phyloP scores from a whole-genome alignment of 2,888 invertebrate species.

The Hydraecia micacea region DNA sequence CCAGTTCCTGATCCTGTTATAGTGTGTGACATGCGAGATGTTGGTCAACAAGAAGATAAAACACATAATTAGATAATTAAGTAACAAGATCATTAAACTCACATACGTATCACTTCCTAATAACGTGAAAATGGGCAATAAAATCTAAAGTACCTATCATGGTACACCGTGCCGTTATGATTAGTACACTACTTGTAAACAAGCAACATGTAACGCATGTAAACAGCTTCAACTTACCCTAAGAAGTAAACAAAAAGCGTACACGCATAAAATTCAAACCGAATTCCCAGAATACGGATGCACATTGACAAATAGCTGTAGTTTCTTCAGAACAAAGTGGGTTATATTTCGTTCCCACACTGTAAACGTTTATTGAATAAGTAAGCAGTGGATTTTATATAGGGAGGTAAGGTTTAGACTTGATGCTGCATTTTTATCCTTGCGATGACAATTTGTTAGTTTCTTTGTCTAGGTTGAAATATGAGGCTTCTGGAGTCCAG shows the following conservation, averaged over 20 bases:
- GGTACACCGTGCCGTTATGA: neutral
- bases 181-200: neutral
- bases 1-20: neutral
- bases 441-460: slow-evolving; percentile 68
- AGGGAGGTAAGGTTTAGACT: slow-evolving; percentile 68
- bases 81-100: neutral
- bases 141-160: neutral
- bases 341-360: slow-evolving; percentile 87
- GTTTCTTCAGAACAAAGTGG: slow-evolving; percentile 86
- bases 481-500: slow-evolving; percentile 33
- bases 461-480: slow-evolving; percentile 54
- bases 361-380: slow-evolving; percentile 88
- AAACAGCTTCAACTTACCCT: neutral
- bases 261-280: slow-evolving; percentile 67
- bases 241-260: slow-evolving; percentile 18
- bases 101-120: neutral
- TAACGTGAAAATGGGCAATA: neutral
- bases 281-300: slow-evolving; percentile 81
- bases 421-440: slow-evolving; percentile 70
- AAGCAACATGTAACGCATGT: neutral
- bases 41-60: neutral
- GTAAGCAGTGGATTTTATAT: slow-evolving; percentile 82
- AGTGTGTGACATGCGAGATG: neutral
- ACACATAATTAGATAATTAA: neutral
- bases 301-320: slow-evolving; percentile 85